Evolutionary conservation across 2,113 vertebrate genomes (phyloP), one percentile per base, ranked within the genome.

Genomic region (Cricetomys ansorgei): DNA sequence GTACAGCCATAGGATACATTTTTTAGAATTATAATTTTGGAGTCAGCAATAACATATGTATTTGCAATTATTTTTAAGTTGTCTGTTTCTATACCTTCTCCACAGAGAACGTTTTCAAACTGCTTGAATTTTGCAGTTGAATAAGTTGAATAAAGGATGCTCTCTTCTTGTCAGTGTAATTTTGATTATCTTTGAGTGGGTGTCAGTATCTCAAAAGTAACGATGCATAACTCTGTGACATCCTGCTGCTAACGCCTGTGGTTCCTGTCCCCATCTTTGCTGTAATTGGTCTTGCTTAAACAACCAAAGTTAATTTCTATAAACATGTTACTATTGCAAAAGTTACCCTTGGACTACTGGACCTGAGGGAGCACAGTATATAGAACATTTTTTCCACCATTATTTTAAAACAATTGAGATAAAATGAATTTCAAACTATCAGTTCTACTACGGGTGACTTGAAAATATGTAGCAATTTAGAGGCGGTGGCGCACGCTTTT

Each of bases 51-150:
- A 43, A 53, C 29, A 76, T 23, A 88, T 6, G 4, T 12, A 88
- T 81, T 91, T 88, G 11, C 31, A 50, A 76, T 70, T 83, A n/a
- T 83, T 84, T 83, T 64, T 83, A 88, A 29, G 40, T 67, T 87
- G 23, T 37, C 17, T 79, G 16, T 48, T 91, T 85, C 53, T 34
- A 86, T 0, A 43, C 25, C 34, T 48, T 84, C 72, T 94, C 59
- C 67, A 69, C 16, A 77, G 50, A 57, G 57, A 69, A 73, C 73
- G 21, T 55, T 88, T 89, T 59, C 57, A 79, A 75, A 50, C 34
- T 67, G 64, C 87, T 91, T 88, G 34, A 86, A 83, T 83, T 96
- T 92, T 76, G 31, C 75, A 91, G 2, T 50, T n/a, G 15, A 59
- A 27, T 27, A 81, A n/a, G 48, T 62, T 53, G 29, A 88, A n/a